Evolutionary conservation across 2,888 invertebrate genomes (phyloP).

Genomic region (Kryphioiulus occultus): DNA sequence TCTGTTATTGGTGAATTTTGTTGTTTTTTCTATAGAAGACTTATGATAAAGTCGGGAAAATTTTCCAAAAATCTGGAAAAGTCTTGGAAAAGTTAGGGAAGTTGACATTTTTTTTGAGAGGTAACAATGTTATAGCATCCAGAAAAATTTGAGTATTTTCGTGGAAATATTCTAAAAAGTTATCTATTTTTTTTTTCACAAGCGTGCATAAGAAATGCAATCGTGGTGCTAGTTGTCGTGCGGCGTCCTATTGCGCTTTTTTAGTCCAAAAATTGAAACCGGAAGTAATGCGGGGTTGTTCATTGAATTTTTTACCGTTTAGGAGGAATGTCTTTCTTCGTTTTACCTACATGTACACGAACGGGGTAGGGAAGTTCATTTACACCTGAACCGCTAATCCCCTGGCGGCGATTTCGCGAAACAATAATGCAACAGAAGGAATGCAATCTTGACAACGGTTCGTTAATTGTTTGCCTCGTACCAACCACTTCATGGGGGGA

Average conservation of each 20-base stretch:
- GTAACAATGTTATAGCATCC: too few relatives aligned
- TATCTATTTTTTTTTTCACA: too few relatives aligned
- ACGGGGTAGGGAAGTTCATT: neutral
- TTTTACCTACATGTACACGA: neutral
- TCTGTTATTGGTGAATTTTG: too few relatives aligned
- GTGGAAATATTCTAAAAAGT: too few relatives aligned
- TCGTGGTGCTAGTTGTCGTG: neutral
- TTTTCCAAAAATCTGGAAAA: too few relatives aligned
- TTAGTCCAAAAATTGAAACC: neutral
- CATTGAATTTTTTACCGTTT: neutral
- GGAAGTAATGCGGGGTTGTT: neutral
- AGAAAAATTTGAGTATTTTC: too few relatives aligned
- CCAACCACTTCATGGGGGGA: neutral
- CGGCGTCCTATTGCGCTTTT: neutral
- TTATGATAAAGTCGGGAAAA: too few relatives aligned
- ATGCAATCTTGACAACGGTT: neutral
- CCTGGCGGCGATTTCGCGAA: neutral
- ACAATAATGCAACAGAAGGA: neutral
- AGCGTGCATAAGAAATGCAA: too few relatives aligned
- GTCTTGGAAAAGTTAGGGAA: too few relatives aligned
- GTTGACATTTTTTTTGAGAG: too few relatives aligned
- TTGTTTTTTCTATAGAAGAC: too few relatives aligned
- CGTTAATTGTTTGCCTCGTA: neutral
- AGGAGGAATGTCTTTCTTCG: neutral
- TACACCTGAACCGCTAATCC: conserved; percentile 5